Base-by-base conservation (phyloP, 1,140 invertebrate genomes). In the Latrodectus geometricus region DNA sequence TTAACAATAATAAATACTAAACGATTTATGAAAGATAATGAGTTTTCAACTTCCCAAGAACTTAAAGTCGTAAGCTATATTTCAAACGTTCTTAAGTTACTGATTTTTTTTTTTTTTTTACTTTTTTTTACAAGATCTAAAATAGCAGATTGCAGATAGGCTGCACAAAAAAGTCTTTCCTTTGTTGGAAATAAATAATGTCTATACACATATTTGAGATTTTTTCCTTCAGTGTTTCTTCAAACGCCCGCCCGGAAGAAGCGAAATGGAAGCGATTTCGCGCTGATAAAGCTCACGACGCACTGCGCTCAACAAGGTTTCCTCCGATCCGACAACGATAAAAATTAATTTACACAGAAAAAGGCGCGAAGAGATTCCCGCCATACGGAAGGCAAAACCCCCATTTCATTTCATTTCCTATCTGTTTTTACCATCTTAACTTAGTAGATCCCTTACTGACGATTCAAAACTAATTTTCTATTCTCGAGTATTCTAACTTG, bases 381-480 rank as follows among this genome's bases (percentile, higher is more conserved):
- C 54, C 80, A 74, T 74, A 74, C 80, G 70, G 80, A 83, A 83
- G 70, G 80, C 48, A 50, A 35, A 35, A 35, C 35, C 35, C 35
- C 70, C 56, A 83, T 83, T 83, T 73, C 54, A 61, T 56, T 74
- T 75, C 20, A 21, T 20, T 21, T 56, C 50, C 77, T 86, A 86
- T 86, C 83, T 70, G 61, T 61, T 78, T 52, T 49, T 72, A 61
- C 66, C 74, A 86, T 86, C 83, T 66, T 48, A 68, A 21, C 74
- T 83, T 83, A 23, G 12, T n/a, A 68, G 70, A 83, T 74, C 80
- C 50, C 65, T 83, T 61, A 56, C 70, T 73, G 61, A 73, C 74
- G 49, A 86, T 70, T 86, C 74, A 72, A 86, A 86, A 86, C 83
- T 74, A 86, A 86, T 86, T 86, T 86, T 86, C 83, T 73, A 86